Conservation (phyloP, 2,113 vertebrate species). For the Pseudopipra pipra region DNA sequence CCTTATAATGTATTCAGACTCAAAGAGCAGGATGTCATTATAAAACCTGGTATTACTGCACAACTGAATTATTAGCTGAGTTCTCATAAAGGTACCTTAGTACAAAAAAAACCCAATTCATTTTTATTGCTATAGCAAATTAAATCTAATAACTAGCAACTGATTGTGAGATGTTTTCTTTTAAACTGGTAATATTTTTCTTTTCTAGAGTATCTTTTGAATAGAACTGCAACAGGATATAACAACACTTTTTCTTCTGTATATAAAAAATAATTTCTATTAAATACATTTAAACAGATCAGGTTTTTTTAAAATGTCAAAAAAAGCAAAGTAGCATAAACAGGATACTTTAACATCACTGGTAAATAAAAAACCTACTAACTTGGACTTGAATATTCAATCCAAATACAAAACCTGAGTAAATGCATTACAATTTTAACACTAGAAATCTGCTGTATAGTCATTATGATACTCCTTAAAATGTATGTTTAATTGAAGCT, state of each 20-base stretch:
- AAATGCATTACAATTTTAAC: constrained; percentile 6
- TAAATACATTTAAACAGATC: neutral
- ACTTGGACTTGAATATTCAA: neutral
- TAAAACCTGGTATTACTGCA: neutral
- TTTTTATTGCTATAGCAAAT: neutral
- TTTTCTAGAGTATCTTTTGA: neutral
- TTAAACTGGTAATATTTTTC: neutral
- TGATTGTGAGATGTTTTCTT: neutral
- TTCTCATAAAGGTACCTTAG: neutral
- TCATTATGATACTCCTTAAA: neutral
- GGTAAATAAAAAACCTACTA: neutral
- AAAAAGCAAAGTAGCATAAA: neutral
- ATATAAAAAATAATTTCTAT: neutral
- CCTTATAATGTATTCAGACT: neutral
- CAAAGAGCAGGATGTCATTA: neutral
- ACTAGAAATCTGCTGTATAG: neutral
- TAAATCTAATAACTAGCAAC: neutral
- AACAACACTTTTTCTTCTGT: neutral
- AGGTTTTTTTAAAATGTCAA: fast-evolving
- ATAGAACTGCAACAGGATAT: neutral
- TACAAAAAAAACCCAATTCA: neutral
- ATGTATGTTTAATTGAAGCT: neutral
- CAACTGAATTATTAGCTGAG: neutral
- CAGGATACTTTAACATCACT: neutral
- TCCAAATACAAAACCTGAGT: neutral